Percentiles rank a stretch among this genome's conserved stretches.
These are phyloP conservation scores for Triops cancriformis DNA, from an alignment of 1,140 invertebrate species.

Conservation along the genomic window DNA sequence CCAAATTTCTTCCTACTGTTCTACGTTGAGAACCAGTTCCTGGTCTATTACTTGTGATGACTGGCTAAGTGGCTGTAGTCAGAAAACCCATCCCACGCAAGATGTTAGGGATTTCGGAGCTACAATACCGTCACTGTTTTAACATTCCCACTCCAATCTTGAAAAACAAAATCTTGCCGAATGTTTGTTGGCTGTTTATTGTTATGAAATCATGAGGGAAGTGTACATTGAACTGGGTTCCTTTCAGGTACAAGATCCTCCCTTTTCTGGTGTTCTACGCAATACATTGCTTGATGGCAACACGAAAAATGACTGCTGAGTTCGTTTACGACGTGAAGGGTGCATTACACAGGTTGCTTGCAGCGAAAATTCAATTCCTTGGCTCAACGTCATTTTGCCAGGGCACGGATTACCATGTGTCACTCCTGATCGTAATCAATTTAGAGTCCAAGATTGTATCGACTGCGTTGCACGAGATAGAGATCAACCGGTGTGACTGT, in stretches of 20 bases:
- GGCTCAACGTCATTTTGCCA: not conserved
- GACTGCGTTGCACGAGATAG: not conserved
- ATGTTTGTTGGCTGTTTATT: conserved; percentile 6
- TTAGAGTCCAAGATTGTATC: not conserved
- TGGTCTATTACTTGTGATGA: not conserved
- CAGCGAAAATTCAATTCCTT: not conserved
- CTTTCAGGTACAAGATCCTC: not conserved
- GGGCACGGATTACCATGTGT: not conserved
- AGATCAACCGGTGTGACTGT: no score
- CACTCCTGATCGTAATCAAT: not conserved
- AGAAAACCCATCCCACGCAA: not conserved
- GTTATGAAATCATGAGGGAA: not conserved
- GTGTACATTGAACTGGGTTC: not conserved
- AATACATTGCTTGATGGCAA: conserved; percentile 1
- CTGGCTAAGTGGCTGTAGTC: not conserved
- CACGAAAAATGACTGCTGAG: not conserved
- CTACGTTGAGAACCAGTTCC: not conserved
- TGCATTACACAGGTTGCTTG: not conserved
- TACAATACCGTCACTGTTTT: not conserved
- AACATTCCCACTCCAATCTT: not conserved
- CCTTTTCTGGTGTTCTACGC: conserved; percentile 4
- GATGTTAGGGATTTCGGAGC: not conserved
- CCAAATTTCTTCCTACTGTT: not conserved
- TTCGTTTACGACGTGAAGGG: not conserved
- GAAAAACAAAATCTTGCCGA: not conserved